phyloP scores from a whole-genome alignment of 1,140 invertebrate genomes.

The Melanaphis sacchari region DNA sequence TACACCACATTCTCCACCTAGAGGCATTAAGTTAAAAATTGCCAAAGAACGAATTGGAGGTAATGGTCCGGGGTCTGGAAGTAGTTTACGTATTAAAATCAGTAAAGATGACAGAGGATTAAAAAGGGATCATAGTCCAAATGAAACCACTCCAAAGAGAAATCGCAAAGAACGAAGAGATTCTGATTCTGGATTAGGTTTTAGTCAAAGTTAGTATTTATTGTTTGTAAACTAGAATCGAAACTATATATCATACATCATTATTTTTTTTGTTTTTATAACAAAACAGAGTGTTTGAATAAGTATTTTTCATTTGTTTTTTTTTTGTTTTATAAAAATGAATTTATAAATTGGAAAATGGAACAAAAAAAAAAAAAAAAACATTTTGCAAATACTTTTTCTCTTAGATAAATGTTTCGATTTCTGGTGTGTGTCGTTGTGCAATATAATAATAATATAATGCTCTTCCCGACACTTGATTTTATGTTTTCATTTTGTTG shows the following conservation, averaged over 20 bases:
- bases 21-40: slow-evolving; percentile 54
- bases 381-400: slow-evolving; percentile 42
- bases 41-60: slow-evolving; percentile 50
- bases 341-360: slow-evolving; percentile 17
- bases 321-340: slow-evolving; percentile 22
- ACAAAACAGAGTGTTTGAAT: slow-evolving; percentile 18
- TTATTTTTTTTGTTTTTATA: slow-evolving; percentile 27
- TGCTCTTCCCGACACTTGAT: slow-evolving; percentile 55
- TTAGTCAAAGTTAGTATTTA: slow-evolving; percentile 55
- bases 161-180: slow-evolving; percentile 44
- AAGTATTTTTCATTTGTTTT: slow-evolving; percentile 43
- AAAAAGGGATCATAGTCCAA: slow-evolving; percentile 55
- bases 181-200: slow-evolving; percentile 48
- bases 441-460: slow-evolving; percentile 52
- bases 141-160: slow-evolving; percentile 42
- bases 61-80: slow-evolving; percentile 38
- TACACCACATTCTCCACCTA: slow-evolving; percentile 52
- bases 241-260: slow-evolving; percentile 45
- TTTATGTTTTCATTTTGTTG: slow-evolving; percentile 57
- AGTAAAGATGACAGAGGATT: slow-evolving; percentile 55
- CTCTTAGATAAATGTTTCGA: slow-evolving; percentile 45
- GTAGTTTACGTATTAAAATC: slow-evolving; percentile 54
- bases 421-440: slow-evolving; percentile 45
- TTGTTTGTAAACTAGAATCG: slow-evolving; percentile 45
- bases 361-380: slow-evolving; percentile 19